These are phyloP conservation scores for Arnoldichthys spilopterus DNA, from an alignment of 2,797 vertebrate species.

Conservation along the genomic window DNA sequence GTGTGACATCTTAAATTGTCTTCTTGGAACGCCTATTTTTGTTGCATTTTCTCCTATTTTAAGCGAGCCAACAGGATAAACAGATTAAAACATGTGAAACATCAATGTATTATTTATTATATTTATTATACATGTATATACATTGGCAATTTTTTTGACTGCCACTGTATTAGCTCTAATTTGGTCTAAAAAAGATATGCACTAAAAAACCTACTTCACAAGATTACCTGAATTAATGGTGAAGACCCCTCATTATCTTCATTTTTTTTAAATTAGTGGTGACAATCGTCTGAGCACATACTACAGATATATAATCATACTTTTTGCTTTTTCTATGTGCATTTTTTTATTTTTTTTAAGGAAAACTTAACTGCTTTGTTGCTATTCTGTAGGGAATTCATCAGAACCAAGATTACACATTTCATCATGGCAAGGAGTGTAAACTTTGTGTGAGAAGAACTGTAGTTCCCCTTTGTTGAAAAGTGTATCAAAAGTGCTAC, in stretches of 20 bases:
- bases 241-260: neutral
- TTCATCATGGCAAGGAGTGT: slow-evolving; percentile 85
- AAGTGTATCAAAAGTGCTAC: slow-evolving; percentile 94
- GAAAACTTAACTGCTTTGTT: neutral
- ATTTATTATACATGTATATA: too few species aligned
- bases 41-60: too few species aligned
- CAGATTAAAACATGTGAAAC: too few species aligned
- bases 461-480: slow-evolving; percentile 89
- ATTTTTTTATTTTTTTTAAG: neutral
- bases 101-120: too few species aligned
- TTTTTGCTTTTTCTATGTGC: too few species aligned
- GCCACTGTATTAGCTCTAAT: neutral
- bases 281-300: slow-evolving; percentile 73
- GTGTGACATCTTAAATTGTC: too few species aligned
- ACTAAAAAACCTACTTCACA: neutral
- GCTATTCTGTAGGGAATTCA: slow-evolving; percentile 88
- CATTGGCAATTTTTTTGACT: too few species aligned
- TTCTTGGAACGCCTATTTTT: too few species aligned
- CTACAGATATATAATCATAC: too few species aligned
- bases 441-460: slow-evolving; percentile 89
- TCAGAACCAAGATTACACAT: slow-evolving; percentile 78
- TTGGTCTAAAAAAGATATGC: neutral
- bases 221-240: neutral
- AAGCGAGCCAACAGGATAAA: too few species aligned
- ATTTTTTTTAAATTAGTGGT: slow-evolving; percentile 55